Conservation (phyloP, 2,797 vertebrate genomes). For the Gastrophryne carolinensis region DNA sequence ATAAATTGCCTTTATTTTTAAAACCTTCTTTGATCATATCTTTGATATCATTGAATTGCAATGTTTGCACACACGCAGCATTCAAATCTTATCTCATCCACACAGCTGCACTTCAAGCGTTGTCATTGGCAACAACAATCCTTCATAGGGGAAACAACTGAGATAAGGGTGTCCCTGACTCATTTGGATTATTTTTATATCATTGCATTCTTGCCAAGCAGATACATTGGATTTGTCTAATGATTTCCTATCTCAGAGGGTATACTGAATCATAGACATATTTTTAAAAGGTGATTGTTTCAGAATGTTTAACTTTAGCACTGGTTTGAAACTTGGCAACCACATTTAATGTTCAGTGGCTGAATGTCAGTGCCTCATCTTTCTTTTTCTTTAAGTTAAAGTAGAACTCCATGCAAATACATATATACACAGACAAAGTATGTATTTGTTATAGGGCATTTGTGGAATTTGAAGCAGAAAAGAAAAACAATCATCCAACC, state of each 20-base stretch:
- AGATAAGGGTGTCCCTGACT: not conserved
- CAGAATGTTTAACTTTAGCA: too few species aligned
- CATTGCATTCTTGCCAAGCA: conserved; percentile 6
- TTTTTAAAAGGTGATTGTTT: conserved; percentile 19
- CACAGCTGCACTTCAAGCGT: not conserved
- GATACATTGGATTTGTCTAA: not conserved
- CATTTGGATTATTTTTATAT: conserved; percentile 3
- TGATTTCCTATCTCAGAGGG: not conserved
- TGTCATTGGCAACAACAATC: not conserved
- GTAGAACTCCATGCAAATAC: too few species aligned
- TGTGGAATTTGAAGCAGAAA: too few species aligned
- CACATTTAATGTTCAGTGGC: too few species aligned
- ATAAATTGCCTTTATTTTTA: too few species aligned
- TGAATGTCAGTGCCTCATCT: too few species aligned
- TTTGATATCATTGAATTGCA: not conserved
- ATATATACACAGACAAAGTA: too few species aligned
- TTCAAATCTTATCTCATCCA: not conserved
- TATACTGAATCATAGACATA: conserved; percentile 1
- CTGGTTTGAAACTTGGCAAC: too few species aligned
- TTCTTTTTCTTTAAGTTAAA: too few species aligned
- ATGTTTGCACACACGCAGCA: not conserved
- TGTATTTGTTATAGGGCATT: too few species aligned
- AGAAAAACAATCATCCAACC: too few species aligned
- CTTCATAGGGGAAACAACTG: not conserved
- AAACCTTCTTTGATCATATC: too few species aligned